phyloP scores from a whole-genome alignment of 2,888 invertebrate species.

The Philaethria dido region DNA sequence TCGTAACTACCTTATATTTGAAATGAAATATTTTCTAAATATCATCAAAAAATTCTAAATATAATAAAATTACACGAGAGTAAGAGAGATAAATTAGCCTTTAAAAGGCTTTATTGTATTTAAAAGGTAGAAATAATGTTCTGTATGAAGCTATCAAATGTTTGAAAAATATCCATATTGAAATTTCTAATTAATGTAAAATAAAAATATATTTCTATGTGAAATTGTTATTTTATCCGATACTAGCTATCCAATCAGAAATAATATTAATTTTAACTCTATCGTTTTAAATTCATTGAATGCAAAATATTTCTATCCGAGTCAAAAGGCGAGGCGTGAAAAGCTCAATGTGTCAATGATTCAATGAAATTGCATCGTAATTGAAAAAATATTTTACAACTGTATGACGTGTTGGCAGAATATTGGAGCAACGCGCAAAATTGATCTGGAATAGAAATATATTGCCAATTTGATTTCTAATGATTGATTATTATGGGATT shows the following conservation, averaged over 20 bases:
- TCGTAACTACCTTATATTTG: background rate
- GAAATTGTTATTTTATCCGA: conserved; percentile 1
- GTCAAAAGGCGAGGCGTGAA: conserved; percentile 40
- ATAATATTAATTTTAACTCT: conserved; percentile 6
- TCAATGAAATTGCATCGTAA: conserved; percentile 33
- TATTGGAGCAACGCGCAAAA: conserved; percentile 26
- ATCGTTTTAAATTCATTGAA: conserved; percentile 20
- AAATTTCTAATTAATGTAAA: background rate
- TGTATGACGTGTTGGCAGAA: conserved; percentile 35
- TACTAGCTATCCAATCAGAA: conserved; percentile 9
- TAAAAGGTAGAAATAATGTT: no score
- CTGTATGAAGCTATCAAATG: no score
- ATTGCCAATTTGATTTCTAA: conserved; percentile 22
- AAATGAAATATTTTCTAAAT: background rate
- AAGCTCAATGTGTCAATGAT: conserved; percentile 33
- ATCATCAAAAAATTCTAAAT: background rate
- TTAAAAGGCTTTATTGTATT: no score
- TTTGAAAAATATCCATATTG: background rate
- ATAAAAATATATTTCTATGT: background rate
- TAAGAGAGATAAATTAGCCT: background rate
- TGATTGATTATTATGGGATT: conserved; percentile 15
- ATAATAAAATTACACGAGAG: background rate
- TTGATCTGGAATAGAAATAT: conserved; percentile 20
- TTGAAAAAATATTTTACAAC: conserved; percentile 35
- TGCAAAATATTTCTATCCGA: conserved; percentile 45